A percentile compares a stretch with the other conserved stretches of the same genome.
Conservation (phyloP, 2,888 invertebrate genomes). For the Trissonchulus latispiculum region DNA sequence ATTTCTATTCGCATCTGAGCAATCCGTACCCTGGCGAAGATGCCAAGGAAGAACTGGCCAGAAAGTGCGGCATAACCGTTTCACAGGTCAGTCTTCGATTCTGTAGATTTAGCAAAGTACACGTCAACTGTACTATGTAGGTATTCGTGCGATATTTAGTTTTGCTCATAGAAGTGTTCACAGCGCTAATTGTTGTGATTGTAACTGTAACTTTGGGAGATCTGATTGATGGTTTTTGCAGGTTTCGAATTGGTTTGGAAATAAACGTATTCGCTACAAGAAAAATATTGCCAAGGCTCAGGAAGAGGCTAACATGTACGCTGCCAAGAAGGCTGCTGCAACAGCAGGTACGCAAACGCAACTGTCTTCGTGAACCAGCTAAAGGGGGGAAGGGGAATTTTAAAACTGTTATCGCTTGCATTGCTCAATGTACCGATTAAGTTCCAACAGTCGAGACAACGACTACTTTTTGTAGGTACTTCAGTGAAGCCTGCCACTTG, state of each 20-base stretch:
- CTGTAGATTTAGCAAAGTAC: not conserved
- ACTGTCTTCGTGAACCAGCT: no score
- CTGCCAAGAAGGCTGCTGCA: constrained; percentile 76
- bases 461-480: no score
- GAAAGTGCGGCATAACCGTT: constrained; percentile 97
- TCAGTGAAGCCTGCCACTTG: no score
- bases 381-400: no score
- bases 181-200: no score
- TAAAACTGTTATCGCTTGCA: no score
- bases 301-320: constrained; percentile 96
- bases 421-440: no score
- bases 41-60: constrained; percentile 96
- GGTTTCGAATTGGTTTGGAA: constrained; percentile 99
- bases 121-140: not conserved
- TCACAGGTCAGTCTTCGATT: constrained; percentile 59
- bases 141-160: not conserved
- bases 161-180: not conserved
- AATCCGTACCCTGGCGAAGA: constrained; percentile 99
- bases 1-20: constrained; percentile 97
- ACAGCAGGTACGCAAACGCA: not conserved
- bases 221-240: no score
- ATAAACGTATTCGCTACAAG: constrained; percentile 98
- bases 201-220: no score
- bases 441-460: no score
- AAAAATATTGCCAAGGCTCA: constrained; percentile 99